A percentile compares a stretch with the other conserved stretches of the same genome.
phyloP scores from a whole-genome alignment of 2,888 invertebrate species.

The Cryptosula pallasiana region DNA sequence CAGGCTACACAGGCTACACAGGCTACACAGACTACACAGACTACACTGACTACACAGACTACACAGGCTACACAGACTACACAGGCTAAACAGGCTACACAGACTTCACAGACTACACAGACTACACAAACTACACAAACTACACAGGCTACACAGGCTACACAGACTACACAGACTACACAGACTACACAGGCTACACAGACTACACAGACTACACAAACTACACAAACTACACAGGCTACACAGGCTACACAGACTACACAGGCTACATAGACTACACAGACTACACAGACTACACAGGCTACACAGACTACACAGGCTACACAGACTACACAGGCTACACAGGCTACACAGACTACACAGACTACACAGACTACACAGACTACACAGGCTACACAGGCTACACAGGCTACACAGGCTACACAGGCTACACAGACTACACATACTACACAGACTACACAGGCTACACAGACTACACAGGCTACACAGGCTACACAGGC shows the following conservation, averaged over 20 bases:
- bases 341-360: neutral
- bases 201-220: neutral
- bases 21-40: neutral
- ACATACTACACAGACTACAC: neutral
- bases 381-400: neutral
- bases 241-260: neutral
- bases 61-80: neutral
- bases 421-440: neutral
- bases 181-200: neutral
- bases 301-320: neutral
- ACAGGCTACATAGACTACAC: neutral
- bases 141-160: neutral
- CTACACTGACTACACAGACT: neutral
- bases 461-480: neutral
- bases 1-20: neutral
- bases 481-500: neutral
- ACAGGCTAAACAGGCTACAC: neutral
- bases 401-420: neutral
- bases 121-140: neutral
- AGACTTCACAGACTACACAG: neutral
- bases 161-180: neutral
- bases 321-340: neutral
- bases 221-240: neutral
- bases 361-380: neutral
- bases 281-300: neutral